phyloP scores from a whole-genome alignment of 1,140 invertebrate species.

The Camponotus vicinus region DNA sequence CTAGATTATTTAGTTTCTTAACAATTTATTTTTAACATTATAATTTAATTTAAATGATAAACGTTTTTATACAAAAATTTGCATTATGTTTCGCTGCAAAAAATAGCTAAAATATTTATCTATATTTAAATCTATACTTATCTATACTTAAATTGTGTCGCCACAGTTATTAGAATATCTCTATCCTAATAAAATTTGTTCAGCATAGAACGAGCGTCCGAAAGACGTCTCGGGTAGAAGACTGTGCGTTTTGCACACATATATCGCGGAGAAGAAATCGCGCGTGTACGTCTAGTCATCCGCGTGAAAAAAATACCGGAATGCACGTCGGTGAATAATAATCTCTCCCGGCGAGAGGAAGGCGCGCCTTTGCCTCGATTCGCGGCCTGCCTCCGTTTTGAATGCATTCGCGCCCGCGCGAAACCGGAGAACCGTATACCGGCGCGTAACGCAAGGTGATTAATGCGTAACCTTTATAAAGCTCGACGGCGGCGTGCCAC shows the following conservation, averaged over 20 bases:
- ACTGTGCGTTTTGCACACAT: not conserved
- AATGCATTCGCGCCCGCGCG: slow-evolving; percentile 63
- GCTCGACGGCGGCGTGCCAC: slow-evolving; percentile 46
- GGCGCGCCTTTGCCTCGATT: slow-evolving; percentile 74
- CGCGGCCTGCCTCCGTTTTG: slow-evolving; percentile 71
- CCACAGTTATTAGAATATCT: too few species aligned
- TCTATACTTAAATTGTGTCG: too few species aligned
- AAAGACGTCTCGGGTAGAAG: not conserved
- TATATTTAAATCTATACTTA: too few species aligned
- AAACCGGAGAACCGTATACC: slow-evolving; percentile 66
- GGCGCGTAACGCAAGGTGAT: slow-evolving; percentile 72
- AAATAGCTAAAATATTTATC: too few species aligned
- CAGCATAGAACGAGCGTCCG: not conserved
- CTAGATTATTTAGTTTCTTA: too few species aligned
- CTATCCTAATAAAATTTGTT: too few species aligned
- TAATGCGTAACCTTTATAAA: slow-evolving; percentile 78
- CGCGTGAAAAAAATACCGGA: slow-evolving; percentile 33
- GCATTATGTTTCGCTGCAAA: too few species aligned
- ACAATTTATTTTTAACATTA: too few species aligned
- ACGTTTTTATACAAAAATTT: too few species aligned
- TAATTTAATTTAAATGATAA: too few species aligned
- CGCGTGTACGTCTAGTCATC: slow-evolving; percentile 31
- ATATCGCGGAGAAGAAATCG: not conserved
- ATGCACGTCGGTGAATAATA: slow-evolving; percentile 55
- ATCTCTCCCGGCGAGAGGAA: slow-evolving; percentile 63